Evolutionary conservation across 37 sponge, comb jelly and placozoan genomes (phyloP), one percentile per base, ranked within the genome.

Genomic region (Amphimedon queenslandica): DNA sequence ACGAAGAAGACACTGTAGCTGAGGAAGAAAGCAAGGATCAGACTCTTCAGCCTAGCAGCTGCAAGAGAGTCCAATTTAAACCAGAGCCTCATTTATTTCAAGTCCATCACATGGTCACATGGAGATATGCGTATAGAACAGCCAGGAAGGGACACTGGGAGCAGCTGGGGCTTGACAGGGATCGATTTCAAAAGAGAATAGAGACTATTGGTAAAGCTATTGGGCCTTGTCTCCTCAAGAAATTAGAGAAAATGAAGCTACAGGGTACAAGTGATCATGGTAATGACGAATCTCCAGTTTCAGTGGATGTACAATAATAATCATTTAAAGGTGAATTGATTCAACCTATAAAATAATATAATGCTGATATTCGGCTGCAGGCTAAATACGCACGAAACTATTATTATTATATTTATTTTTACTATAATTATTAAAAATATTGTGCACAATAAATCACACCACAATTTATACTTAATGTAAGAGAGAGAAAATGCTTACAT

Each of bases 81-180:
- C 63, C 64, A 27, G 77, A 42, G 4, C 13, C 2, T 6, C 55
- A 76, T 8, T 25, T 76, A 8, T 65, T 42, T 5, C n/a, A 29
- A 28, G 77, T 76, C 43, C 77, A 76, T 60, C 31, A 32, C 28
- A 58, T 76, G 16, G 4, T 67, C 21, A 57, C 40, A 10, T 76
- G 77, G 77, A 23, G 66, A 30, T 74, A 21, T n/a, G 75, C 61
- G 3, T 72, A 72, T 31, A 6, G 73, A 57, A 10, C 60, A 20
- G 20, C 42, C 37, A 29, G 77, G 18, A 76, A 67, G 24, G 77
- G 67, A 4, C 42, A 37, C 10, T 76, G 77, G 77, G 66, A 66
- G 53, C 57, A 76, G 66, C 66, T 33, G 29, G 57, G 58, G n/a
- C 25, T 51, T 5, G 73, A 72, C 56, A 72, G 73, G 28, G 73